phyloP scores from a whole-genome alignment of 2,113 vertebrate genomes.

The Sturnus vulgaris region DNA sequence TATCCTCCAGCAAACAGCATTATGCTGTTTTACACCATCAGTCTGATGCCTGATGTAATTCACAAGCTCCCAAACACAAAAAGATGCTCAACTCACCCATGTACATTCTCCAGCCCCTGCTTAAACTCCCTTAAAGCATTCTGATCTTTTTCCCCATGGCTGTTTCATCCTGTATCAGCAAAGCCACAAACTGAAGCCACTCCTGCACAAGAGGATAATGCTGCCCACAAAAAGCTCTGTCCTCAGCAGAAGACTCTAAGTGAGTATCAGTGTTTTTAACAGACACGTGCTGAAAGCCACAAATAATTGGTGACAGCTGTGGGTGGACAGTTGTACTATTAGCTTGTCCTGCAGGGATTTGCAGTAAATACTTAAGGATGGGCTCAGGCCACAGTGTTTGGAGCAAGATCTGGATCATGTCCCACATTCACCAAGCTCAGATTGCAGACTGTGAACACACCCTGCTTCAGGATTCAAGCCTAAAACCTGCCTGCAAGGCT shows the following conservation, averaged over 20 bases:
- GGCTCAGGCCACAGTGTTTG: not conserved
- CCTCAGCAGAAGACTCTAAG: not conserved
- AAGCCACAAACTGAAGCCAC: not conserved
- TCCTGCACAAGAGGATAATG: not conserved
- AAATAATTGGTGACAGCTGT: constrained; percentile 53
- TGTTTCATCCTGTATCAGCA: not conserved
- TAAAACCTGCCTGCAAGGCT: not conserved
- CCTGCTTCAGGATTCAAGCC: constrained; percentile 11
- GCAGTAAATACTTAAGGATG: constrained; percentile 31
- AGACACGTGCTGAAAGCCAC: not conserved
- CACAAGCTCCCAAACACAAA: not conserved
- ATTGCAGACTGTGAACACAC: constrained; percentile 23
- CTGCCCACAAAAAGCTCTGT: not conserved
- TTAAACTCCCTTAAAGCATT: not conserved
- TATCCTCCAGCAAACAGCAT: not conserved
- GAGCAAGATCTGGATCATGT: not conserved
- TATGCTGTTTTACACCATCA: not conserved
- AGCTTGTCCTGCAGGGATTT: constrained; percentile 27
- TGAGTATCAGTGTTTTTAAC: not conserved
- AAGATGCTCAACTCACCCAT: not conserved
- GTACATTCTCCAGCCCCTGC: not conserved
- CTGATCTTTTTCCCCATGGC: not conserved
- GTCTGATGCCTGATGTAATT: not conserved
- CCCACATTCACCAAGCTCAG: not conserved
- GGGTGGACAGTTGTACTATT: constrained; percentile 34